Evolutionary conservation across 2,888 invertebrate species (phyloP), one percentile per base, ranked within the genome.

Genomic region (Scaptomyza caliginosa): DNA sequence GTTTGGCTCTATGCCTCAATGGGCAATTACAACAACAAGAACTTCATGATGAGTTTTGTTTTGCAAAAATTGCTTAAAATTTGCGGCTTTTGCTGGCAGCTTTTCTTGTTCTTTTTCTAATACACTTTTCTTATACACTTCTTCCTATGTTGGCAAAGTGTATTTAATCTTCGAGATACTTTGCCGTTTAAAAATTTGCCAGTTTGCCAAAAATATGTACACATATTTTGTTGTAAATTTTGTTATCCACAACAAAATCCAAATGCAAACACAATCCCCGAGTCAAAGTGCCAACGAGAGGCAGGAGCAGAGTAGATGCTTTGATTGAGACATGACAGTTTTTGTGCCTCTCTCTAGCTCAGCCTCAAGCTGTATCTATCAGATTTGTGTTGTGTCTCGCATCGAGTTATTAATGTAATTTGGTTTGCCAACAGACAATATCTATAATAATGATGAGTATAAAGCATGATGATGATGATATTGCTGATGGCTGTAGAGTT

Each of bases 371-470:
- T 39, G 11, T 2, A 23, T 40, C 4, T 10, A 19, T 30, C 38
- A 71, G 76, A 74, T 75, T 74, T 74, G 67, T 60, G 67, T 52
- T 68, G 69, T 48, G 32, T 32, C n/a, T 66, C 68, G 49, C 43
- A 63, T 83, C 58, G 49, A 74, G 84, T 86, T 81, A 86, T 81
- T 86, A 83, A 86, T 86, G 81, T 86, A 86, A 81, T 81, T 86
- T 83, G 74, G 52, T 77, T 67, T 57, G 54, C 52, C 75, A 50
- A 54, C 45, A 60, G 75, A 72, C 72, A 66, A 74, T 57, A 63
- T 50, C 58, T 50, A 70, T 59, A 32, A 36, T 46, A 23, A 36
- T 4, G 17, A n/a, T 43, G 28, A 34, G 1, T 26, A n/a, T 4
- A 8, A 6, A 6, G 28, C 30, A 45, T 16, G 17, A 50, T 48